These are phyloP conservation scores for Catagonus wagneri DNA, from an alignment of 2,113 vertebrate species.

Conservation along the genomic window DNA sequence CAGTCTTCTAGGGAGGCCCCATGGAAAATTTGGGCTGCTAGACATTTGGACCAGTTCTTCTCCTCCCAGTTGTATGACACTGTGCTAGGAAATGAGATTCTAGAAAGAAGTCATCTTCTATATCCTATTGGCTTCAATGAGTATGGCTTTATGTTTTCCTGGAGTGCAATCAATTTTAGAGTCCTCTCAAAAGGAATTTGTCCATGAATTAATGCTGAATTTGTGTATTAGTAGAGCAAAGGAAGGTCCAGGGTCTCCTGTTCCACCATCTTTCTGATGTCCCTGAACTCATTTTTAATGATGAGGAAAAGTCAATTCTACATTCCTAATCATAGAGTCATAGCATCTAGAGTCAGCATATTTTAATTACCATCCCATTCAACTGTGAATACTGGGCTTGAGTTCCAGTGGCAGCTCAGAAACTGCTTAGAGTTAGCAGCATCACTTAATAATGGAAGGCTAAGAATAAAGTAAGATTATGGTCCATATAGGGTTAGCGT, in stretches of 20 bases:
- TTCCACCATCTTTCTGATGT: not conserved
- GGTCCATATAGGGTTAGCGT: not conserved
- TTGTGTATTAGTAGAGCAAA: not conserved
- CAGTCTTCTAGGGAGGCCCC: not conserved
- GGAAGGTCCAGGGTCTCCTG: not conserved
- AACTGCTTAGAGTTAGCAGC: not conserved
- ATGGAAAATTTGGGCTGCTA: not conserved
- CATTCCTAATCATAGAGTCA: not conserved
- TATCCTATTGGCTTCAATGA: not conserved
- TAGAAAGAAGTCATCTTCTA: not conserved
- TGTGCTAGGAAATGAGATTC: not conserved
- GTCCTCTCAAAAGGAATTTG: not conserved
- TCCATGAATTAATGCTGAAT: not conserved
- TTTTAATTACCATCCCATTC: not conserved
- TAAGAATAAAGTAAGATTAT: not conserved
- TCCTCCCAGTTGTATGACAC: not conserved
- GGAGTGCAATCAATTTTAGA: not conserved
- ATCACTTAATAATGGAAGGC: not conserved
- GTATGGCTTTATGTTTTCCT: not conserved
- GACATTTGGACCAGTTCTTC: not conserved
- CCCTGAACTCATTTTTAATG: not conserved
- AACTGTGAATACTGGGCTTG: constrained; percentile 8
- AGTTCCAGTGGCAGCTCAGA: not conserved
- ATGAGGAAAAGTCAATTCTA: not conserved
- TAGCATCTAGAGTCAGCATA: not conserved